These are phyloP conservation scores for Gyps fulvus DNA, from an alignment of 2,113 vertebrate genomes.

Conservation along the genomic window DNA sequence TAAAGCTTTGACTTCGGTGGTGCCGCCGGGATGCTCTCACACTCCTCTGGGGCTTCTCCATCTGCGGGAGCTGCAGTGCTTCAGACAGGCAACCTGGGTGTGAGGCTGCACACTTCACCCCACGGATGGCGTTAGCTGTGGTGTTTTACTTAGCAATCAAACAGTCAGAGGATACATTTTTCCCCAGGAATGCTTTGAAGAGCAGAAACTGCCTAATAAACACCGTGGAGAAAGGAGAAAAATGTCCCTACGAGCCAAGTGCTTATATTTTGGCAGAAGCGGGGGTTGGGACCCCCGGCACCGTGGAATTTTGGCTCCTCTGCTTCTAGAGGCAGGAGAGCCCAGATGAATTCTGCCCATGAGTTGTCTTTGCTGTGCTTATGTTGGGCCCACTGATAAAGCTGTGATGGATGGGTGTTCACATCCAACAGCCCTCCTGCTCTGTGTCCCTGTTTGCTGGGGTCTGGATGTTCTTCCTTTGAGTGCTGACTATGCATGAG, in stretches of 20 bases:
- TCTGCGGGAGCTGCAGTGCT: neutral
- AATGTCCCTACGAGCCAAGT: neutral
- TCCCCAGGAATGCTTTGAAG: neutral
- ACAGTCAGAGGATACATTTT: neutral
- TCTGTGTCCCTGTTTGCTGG: neutral
- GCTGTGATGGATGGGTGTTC: neutral
- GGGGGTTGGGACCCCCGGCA: rapidly evolving
- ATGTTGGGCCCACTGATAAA: neutral
- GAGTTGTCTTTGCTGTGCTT: neutral
- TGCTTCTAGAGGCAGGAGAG: neutral
- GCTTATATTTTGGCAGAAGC: neutral
- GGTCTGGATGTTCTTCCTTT: neutral
- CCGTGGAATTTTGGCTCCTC: neutral
- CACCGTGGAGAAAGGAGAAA: neutral
- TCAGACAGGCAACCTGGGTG: neutral
- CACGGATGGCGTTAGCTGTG: rapidly evolving
- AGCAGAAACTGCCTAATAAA: neutral
- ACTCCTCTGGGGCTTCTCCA: neutral
- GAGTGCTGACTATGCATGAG: neutral
- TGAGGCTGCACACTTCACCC: neutral
- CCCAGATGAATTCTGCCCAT: neutral
- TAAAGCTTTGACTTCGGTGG: neutral
- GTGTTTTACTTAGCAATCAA: neutral
- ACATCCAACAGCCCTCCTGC: rapidly evolving
- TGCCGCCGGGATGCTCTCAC: neutral